phyloP scores from a whole-genome alignment of 2,888 invertebrate genomes.

The Ectemnius lituratus region DNA sequence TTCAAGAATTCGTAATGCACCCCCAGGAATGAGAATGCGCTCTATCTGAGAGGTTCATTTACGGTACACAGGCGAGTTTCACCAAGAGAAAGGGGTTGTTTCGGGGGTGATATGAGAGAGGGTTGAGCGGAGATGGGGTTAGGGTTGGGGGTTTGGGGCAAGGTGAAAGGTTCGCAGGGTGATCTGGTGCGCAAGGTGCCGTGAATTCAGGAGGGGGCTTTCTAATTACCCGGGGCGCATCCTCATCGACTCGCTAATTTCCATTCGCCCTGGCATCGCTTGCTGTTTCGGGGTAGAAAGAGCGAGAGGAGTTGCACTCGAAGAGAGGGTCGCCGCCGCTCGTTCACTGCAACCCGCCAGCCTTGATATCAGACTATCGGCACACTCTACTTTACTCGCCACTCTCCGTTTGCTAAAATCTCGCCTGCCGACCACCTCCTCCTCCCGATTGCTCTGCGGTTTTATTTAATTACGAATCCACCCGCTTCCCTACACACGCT shows the following conservation, averaged over 20 bases:
- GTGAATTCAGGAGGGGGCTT: constrained; percentile 36
- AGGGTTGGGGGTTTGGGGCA: not conserved
- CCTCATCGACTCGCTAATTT: constrained; percentile 52
- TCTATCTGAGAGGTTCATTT: no score
- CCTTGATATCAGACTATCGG: constrained; percentile 10
- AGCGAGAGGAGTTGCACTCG: constrained; percentile 7
- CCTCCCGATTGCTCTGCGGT: constrained; percentile 3
- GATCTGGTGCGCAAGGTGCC: constrained; percentile 2
- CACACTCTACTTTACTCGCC: constrained; percentile 15
- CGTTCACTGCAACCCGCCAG: not conserved
- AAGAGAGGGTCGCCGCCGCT: constrained; percentile 12
- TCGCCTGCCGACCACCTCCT: not conserved
- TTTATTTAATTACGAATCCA: constrained; percentile 1
- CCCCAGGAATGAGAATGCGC: no score
- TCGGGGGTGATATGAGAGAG: not conserved
- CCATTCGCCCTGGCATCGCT: constrained; percentile 40
- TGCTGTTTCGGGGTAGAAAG: constrained; percentile 16
- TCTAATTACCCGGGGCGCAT: constrained; percentile 48
- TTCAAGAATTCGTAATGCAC: no score
- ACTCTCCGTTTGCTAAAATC: constrained; percentile 13
- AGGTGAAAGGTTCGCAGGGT: constrained; percentile 11
- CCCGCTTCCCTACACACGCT: no score
- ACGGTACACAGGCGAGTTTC: no score
- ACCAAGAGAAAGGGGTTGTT: constrained; percentile 7
- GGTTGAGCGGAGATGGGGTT: not conserved